phyloP scores from a whole-genome alignment of 2,888 invertebrate genomes.

The Macrophya annulata region DNA sequence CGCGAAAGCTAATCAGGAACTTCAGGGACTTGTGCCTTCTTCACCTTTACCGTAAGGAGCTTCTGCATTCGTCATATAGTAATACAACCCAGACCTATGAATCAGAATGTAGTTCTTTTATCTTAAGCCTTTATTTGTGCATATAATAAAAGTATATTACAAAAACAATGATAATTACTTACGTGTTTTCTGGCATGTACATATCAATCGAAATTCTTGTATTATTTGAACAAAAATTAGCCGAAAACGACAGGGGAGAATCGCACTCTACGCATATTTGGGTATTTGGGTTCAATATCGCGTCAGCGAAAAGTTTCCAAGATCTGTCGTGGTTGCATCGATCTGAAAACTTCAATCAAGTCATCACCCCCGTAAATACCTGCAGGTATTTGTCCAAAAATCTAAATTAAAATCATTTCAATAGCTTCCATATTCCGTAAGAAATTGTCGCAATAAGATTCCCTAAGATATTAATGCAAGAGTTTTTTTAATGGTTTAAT shows the following conservation, averaged over 20 bases:
- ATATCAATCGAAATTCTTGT: neutral
- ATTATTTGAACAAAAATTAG: neutral
- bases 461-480: no score
- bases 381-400: neutral
- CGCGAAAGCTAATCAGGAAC: neutral
- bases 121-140: no score
- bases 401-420: neutral
- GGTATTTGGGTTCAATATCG: slow-evolving; percentile 4
- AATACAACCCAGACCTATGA: slow-evolving; percentile 73
- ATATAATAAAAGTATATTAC: neutral
- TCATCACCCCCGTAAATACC: neutral
- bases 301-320: slow-evolving; percentile 13
- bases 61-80: slow-evolving; percentile 77
- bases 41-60: slow-evolving; percentile 75
- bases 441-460: no score
- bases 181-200: slow-evolving; percentile 3
- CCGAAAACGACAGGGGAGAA: neutral
- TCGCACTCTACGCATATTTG: slow-evolving; percentile 23
- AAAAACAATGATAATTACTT: neutral
- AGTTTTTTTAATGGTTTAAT: neutral
- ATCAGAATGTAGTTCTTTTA: neutral
- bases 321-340: slow-evolving; percentile 49
- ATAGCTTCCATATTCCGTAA: neutral
- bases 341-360: slow-evolving; percentile 12
- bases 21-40: slow-evolving; percentile 65